Evolutionary conservation across 2,888 invertebrate species (phyloP), one percentile per base, ranked within the genome.

Genomic region (Aromia moschata): DNA sequence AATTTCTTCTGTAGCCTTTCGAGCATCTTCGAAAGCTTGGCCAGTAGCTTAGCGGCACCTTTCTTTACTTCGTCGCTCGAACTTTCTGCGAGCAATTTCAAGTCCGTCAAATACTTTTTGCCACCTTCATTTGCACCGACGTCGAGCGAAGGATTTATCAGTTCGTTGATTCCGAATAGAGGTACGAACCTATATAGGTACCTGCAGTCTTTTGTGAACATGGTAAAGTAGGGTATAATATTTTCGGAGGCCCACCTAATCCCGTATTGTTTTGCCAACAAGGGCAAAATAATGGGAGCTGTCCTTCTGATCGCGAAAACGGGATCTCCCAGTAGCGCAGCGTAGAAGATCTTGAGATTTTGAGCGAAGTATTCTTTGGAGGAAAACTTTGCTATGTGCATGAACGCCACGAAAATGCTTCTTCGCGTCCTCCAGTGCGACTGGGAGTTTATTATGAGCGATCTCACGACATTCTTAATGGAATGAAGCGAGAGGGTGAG

Each of bases 391-490:
- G 74, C 68, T 7, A 80, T 71, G 43, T 77, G 74, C 45, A 75
- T 65, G 11, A 80, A 73, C 1, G 78, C 77, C 7, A 76, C 66
- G 1, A 80, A 64, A 7, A 80, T 60, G 46, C 75, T 75, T 52
- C 79, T 70, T 17, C 79, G 67, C 1, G 76, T 76, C 38, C 80
- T 66, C 80, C 80, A 80, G 25, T 76, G 74, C 0, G 74, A 69
- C 16, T 71, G 69, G 0, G 78, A 75, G 15, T 73, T 70, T 1
- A 70, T 67, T 20, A 80, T 65, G 2, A 80, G 60, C 33, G 76
- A 72, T 17, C 71, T 64, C 46, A 80, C 65, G 11, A 77, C 74
- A 25, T 70, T 73, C 33, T 72, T 70, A 10, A 80, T 71, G 0
- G 71, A 71, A 15, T 62, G 62, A 2, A 75, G 55, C 1, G 68